These are phyloP conservation scores for Apamea anceps DNA, from an alignment of 2,888 invertebrate species.

Conservation along the genomic window DNA sequence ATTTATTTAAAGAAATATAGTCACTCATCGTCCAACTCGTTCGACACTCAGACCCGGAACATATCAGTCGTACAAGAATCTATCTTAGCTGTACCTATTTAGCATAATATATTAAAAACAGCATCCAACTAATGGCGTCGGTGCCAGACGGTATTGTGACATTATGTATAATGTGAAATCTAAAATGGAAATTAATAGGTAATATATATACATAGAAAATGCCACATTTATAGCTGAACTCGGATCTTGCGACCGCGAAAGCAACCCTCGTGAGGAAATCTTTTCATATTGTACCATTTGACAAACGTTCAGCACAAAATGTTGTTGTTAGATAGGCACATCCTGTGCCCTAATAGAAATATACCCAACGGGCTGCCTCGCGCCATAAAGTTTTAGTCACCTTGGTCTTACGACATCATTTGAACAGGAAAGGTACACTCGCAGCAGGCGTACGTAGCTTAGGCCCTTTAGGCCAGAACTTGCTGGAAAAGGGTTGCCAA, in stretches of 20 bases:
- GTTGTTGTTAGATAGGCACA: background rate
- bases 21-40: background rate
- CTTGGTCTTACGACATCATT: background rate
- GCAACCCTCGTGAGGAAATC: background rate
- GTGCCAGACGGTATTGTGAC: background rate
- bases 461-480: background rate
- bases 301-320: background rate
- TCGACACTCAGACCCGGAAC: background rate
- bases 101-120: conserved; percentile 18
- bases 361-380: background rate
- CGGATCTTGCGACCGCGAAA: background rate
- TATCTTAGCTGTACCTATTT: background rate
- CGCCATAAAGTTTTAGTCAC: background rate
- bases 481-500: too few species aligned
- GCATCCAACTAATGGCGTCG: background rate
- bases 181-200: background rate
- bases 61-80: too few species aligned
- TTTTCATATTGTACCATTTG: background rate
- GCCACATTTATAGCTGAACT: background rate
- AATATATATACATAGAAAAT: conserved; percentile 20
- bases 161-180: conserved; percentile 2
- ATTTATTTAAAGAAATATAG: background rate
- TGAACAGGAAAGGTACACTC: background rate
- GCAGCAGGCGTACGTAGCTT: too few species aligned
- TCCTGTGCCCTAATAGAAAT: background rate